These are phyloP conservation scores for Drosophila vallismaia DNA, from an alignment of 2,888 invertebrate species.

Conservation along the genomic window DNA sequence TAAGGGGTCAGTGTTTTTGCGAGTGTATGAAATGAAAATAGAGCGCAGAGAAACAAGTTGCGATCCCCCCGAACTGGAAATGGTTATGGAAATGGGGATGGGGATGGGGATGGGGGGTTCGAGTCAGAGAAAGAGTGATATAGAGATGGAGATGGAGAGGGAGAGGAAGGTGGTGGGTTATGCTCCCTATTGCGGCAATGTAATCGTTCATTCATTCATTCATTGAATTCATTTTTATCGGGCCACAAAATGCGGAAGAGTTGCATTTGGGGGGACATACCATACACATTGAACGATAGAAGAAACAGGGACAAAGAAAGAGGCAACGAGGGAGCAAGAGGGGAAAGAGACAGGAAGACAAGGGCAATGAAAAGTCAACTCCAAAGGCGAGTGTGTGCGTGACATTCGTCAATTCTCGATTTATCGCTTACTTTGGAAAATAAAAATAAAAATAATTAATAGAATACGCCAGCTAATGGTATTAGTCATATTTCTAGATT, in stretches of 20 bases:
- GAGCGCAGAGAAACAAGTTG: conserved; percentile 40
- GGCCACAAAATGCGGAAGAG: conserved; percentile 38
- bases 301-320: conserved; percentile 2
- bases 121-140: neutral
- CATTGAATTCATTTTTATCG: conserved; percentile 50
- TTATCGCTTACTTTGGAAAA: conserved; percentile 42
- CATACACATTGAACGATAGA: neutral
- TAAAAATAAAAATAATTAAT: neutral
- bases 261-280: conserved; percentile 8
- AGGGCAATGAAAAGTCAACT: conserved; percentile 24
- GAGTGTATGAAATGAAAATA: conserved; percentile 45
- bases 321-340: neutral
- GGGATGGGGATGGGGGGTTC: too few species aligned
- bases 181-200: conserved; percentile 43
- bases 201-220: conserved; percentile 46
- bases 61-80: conserved; percentile 15
- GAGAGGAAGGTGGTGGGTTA: conserved; percentile 1
- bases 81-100: conserved; percentile 2
- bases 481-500: too few species aligned
- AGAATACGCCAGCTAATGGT: conserved; percentile 1
- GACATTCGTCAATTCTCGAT: conserved; percentile 36
- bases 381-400: conserved; percentile 7
- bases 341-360: neutral
- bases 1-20: neutral
- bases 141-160: neutral